Evolutionary conservation across 1,140 invertebrate genomes (phyloP).

Genomic region (Gyrodactylus salaris): DNA sequence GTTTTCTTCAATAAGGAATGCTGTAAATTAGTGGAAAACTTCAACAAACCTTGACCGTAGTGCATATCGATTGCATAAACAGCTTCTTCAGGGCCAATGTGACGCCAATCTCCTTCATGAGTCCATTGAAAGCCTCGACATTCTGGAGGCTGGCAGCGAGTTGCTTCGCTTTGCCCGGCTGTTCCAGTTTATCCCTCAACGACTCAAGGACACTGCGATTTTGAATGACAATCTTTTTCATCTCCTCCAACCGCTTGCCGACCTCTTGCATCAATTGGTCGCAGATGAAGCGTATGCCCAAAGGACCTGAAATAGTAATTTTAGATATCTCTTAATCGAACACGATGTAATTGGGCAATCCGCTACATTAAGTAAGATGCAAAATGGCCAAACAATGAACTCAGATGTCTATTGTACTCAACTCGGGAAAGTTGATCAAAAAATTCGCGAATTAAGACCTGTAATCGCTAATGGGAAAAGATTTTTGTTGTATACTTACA

Average conservation of each 20-base stretch:
- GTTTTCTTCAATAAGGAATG: too few species aligned
- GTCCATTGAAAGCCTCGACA: background rate
- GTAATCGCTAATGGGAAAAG: background rate
- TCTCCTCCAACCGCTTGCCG: background rate
- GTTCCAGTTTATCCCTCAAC: background rate
- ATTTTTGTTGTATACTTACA: background rate
- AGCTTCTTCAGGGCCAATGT: conserved; percentile 8
- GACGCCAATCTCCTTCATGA: conserved; percentile 8
- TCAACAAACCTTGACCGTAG: background rate
- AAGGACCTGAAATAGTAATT: background rate
- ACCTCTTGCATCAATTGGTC: background rate
- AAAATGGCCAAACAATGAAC: too few species aligned
- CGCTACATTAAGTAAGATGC: background rate
- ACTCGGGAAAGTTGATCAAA: too few species aligned
- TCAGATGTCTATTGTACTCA: too few species aligned
- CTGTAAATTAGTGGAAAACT: too few species aligned
- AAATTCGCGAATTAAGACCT: too few species aligned
- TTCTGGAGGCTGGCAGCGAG: background rate
- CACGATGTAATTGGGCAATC: background rate
- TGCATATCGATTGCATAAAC: background rate
- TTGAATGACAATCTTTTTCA: conserved; percentile 6
- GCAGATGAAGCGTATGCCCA: background rate
- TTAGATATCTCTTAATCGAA: background rate
- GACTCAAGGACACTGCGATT: background rate
- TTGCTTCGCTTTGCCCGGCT: conserved; percentile 2